Conservation (phyloP, 2,888 invertebrate genomes). For the Perithous albicinctus region DNA sequence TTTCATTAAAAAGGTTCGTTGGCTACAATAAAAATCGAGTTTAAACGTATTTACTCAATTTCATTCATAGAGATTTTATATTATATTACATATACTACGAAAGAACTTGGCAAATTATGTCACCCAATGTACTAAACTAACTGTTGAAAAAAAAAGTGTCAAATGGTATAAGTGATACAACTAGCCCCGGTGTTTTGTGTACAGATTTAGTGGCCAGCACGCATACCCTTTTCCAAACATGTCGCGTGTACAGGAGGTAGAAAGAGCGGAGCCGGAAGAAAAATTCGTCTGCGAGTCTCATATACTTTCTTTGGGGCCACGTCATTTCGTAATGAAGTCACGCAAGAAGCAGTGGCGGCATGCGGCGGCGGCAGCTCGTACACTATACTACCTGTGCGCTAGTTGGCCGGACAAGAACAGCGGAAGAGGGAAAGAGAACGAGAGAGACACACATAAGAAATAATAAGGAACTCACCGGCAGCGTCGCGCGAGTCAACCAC, state of each 20-base stretch:
- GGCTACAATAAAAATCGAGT: too few relatives aligned
- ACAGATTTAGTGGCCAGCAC: neutral
- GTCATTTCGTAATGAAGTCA: constrained; percentile 75
- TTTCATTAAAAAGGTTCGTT: too few relatives aligned
- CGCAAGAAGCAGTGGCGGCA: constrained; percentile 58
- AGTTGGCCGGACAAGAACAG: constrained; percentile 20
- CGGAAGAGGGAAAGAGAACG: constrained; percentile 9
- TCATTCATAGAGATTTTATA: too few relatives aligned
- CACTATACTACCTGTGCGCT: constrained; percentile 68
- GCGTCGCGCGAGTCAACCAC: constrained; percentile 32
- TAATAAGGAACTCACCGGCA: constrained; percentile 51
- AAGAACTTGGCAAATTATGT: too few relatives aligned
- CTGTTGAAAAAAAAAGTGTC: too few relatives aligned
- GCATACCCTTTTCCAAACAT: neutral
- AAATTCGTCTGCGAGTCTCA: constrained; percentile 38
- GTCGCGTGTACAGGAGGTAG: constrained; percentile 31
- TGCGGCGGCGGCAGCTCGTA: constrained; percentile 39
- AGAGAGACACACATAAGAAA: constrained; percentile 38
- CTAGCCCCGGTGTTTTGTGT: too few relatives aligned
- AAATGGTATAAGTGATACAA: too few relatives aligned
- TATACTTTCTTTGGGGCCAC: constrained; percentile 46
- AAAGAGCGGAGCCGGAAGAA: constrained; percentile 15
- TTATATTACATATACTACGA: too few relatives aligned
- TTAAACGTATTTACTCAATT: too few relatives aligned
- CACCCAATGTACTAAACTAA: too few relatives aligned